Conservation (phyloP, 2,113 vertebrate species). For the Ardeotis arabs region DNA sequence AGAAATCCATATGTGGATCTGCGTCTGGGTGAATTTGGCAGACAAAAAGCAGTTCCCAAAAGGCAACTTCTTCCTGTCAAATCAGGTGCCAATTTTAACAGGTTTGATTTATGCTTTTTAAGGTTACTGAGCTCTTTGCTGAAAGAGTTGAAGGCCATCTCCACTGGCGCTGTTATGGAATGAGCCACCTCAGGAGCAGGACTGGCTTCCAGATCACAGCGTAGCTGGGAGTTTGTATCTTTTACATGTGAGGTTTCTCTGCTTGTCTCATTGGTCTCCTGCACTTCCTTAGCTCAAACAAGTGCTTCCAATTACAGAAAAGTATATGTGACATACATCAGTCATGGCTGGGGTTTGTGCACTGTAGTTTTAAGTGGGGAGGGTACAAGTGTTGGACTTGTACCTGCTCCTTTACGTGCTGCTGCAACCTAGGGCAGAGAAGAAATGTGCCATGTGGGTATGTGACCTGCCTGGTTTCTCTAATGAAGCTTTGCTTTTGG, state of each 20-base stretch:
- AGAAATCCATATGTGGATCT: constrained; percentile 47
- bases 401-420: not conserved
- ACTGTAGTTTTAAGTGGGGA: not conserved
- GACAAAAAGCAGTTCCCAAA: constrained; percentile 10
- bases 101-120: constrained; percentile 39
- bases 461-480: not conserved
- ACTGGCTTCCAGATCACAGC: not conserved
- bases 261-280: not conserved
- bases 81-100: constrained; percentile 22
- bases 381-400: not conserved
- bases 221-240: not conserved
- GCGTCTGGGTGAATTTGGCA: constrained; percentile 28
- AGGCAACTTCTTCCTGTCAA: constrained; percentile 31
- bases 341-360: not conserved
- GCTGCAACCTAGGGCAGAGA: not conserved
- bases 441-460: not conserved
- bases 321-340: not conserved
- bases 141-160: constrained; percentile 15
- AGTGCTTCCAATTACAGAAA: not conserved
- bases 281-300: not conserved
- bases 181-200: not conserved
- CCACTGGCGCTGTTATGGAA: not conserved
- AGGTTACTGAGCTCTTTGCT: constrained; percentile 22
- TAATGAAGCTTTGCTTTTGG: not conserved
- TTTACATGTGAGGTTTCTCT: not conserved